These are phyloP conservation scores for Macroramphosus scolopax DNA, from an alignment of 2,797 vertebrate species.

Conservation along the genomic window DNA sequence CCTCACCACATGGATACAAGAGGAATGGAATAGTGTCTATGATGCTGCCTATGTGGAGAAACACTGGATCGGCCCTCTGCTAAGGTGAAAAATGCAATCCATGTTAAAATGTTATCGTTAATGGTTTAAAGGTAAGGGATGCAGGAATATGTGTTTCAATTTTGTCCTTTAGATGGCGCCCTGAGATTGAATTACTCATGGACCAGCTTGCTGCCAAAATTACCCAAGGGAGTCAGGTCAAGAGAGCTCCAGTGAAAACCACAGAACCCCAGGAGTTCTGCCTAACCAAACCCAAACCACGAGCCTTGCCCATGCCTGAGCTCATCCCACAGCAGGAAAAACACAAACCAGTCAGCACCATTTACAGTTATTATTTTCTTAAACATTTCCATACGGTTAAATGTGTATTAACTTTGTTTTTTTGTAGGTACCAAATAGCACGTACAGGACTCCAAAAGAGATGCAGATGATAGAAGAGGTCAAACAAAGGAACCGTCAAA, in stretches of 20 bases:
- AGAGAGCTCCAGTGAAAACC: conserved; percentile 63
- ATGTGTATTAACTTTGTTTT: background rate
- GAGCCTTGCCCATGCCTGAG: conserved; percentile 72
- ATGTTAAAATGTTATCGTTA: background rate
- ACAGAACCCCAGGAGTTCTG: conserved; percentile 84
- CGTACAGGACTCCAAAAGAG: conserved; percentile 81
- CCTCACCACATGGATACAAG: conserved; percentile 86
- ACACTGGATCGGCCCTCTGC: conserved; percentile 82
- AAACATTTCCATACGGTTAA: conserved; percentile 1
- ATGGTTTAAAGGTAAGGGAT: conserved; percentile 2
- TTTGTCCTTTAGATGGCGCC: conserved; percentile 82
- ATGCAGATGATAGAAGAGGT: conserved; percentile 72
- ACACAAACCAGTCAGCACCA: conserved; percentile 76
- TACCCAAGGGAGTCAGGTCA: conserved; percentile 21
- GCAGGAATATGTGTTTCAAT: too few relatives aligned
- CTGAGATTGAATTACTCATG: conserved; percentile 79
- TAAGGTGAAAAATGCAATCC: conserved; percentile 76
- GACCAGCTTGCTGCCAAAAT: conserved; percentile 70
- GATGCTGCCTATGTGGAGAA: conserved; percentile 80
- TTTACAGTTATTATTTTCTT: conserved; percentile 1
- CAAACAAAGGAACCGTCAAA: conserved; percentile 78
- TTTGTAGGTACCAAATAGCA: conserved; percentile 83
- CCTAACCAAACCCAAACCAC: conserved; percentile 81
- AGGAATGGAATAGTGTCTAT: conserved; percentile 87
- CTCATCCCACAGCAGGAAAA: conserved; percentile 74